Evolutionary conservation across 92 coral and sea anemone species (phyloP), one percentile per base, ranked within the genome.

Genomic region (Heteractis magnifica): DNA sequence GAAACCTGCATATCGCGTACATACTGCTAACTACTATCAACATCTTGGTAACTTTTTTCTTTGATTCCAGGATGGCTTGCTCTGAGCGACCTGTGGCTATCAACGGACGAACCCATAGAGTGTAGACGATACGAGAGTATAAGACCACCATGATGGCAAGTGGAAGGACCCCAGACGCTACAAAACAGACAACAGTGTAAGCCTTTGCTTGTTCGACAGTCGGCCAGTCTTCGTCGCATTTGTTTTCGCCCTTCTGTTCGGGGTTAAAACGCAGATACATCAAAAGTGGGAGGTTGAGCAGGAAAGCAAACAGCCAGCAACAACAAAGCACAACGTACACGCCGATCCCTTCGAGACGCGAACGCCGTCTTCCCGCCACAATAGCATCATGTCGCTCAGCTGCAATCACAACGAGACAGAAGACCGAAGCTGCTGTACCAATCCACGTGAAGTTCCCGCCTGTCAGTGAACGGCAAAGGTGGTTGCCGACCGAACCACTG

Each of bases 31-130:
- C 88, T 4, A 91, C 49, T 10, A 78, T 71, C 11, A 89, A 74
- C 91, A 91, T 88, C 82, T 85, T 88, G 10, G 92, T 88, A 18
- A 91, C 91, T 60, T 88, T 91, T 60, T 71, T 87, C 14, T 77
- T 77, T 49, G 87, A 73, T 44, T 84, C 88, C 49, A 85, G 23
- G 12, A 84, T 78, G 71, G 82, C 80, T 13, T 68, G 82, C 10
- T 88, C 87, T 6, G 92, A 82, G 19, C 77, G 16, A 15, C 86
- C 78, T 6, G 81, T 56, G 5, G 94, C 88, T 26, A 86, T 68
- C 4, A 79, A 72, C 9, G 85, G 86, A 34, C 83, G 62, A 10
- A 56, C 77, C 94, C 94, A 91, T 6, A 91, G 92, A 16, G 79
- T 81, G 56, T 21, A 85, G 21, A 85, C 89, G 23, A 88, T 77